Conservation (phyloP, 2,888 invertebrate genomes). For the Ophion costatus region DNA sequence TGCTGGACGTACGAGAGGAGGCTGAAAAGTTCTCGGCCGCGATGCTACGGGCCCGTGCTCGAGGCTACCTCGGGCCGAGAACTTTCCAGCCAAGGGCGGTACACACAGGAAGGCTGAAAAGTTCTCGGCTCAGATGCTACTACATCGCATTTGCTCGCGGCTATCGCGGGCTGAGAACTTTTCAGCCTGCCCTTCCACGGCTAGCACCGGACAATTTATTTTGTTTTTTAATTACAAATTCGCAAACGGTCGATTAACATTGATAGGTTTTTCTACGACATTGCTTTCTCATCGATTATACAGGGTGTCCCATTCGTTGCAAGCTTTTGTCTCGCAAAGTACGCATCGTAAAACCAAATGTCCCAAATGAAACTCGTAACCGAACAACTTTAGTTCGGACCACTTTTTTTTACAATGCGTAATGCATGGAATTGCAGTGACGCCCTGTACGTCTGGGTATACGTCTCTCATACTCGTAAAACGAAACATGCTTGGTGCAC, state of each 20-base stretch:
- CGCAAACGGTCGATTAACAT: conserved; percentile 17
- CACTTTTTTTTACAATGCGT: background rate
- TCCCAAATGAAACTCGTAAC: no score
- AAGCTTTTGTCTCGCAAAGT: background rate
- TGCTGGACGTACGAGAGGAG: background rate
- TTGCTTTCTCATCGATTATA: conserved; percentile 24
- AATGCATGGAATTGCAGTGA: background rate
- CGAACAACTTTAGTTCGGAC: background rate
- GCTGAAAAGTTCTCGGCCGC: background rate
- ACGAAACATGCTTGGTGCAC: conserved; percentile 52
- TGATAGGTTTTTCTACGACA: conserved; percentile 41
- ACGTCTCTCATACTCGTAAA: conserved; percentile 39
- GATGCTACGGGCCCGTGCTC: background rate
- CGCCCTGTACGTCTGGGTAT: conserved; percentile 21
- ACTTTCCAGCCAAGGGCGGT: background rate
- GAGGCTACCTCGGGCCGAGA: background rate
- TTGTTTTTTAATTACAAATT: conserved; percentile 4
- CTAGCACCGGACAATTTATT: background rate
- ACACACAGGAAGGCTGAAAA: background rate
- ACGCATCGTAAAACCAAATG: background rate
- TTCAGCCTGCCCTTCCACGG: background rate
- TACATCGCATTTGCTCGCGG: background rate
- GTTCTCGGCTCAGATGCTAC: no score
- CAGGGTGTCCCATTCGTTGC: background rate
- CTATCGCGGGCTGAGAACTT: background rate